These are phyloP conservation scores for Centropyge bicolor DNA, from an alignment of 2,797 vertebrate genomes.

Conservation along the genomic window DNA sequence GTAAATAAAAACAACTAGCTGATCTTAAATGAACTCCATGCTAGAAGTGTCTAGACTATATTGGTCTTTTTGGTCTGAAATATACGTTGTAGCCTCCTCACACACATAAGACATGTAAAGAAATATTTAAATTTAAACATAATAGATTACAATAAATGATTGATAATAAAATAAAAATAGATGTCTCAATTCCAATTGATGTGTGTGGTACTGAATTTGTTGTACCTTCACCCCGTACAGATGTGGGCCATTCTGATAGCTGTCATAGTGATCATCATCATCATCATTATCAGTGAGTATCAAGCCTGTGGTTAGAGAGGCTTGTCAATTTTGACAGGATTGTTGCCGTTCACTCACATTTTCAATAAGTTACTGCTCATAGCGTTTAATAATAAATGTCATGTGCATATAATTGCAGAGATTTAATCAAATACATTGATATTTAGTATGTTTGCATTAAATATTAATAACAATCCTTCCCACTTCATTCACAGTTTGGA, in stretches of 20 bases:
- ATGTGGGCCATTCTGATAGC: constrained; percentile 87
- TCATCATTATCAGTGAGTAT: constrained; percentile 83
- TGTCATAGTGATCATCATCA: constrained; percentile 80
- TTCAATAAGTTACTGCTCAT: not conserved
- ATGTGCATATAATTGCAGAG: not conserved
- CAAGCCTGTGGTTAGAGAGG: not conserved
- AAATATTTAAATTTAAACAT: not conserved
- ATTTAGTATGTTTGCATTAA: too few species aligned
- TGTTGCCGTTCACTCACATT: not conserved
- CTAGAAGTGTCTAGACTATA: not conserved
- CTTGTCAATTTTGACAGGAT: not conserved
- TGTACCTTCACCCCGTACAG: constrained; percentile 49
- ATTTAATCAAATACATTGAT: too few species aligned
- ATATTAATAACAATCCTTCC: not conserved
- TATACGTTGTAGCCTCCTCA: not conserved
- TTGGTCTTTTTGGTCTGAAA: not conserved
- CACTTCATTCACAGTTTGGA: constrained; percentile 76
- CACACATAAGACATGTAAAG: not conserved
- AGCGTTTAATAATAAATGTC: not conserved
- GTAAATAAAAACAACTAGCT: not conserved
- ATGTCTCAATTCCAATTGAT: not conserved
- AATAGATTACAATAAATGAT: too few species aligned
- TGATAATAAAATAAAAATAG: not conserved
- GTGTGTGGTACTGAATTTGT: not conserved
- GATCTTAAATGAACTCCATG: not conserved